Evolutionary conservation across 2,888 invertebrate species (phyloP).

Genomic region (Synergus laeviventris): DNA sequence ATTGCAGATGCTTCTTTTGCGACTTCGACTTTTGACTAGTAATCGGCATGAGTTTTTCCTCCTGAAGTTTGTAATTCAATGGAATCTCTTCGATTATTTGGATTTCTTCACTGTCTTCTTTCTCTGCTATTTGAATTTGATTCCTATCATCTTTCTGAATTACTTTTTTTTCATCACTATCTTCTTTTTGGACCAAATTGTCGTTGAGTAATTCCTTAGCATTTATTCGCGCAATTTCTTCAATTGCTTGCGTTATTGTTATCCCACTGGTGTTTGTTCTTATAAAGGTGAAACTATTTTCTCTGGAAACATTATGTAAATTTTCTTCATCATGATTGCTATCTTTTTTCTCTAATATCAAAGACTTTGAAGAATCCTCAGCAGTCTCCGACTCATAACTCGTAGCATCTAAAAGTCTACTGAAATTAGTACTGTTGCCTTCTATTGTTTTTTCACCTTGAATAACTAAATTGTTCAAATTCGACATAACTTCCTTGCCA

Average conservation of each 20-base stretch:
- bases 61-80: background rate
- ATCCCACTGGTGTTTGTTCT: constrained; percentile 28
- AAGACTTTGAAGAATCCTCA: background rate
- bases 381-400: background rate
- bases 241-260: constrained; percentile 51
- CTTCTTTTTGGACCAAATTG: background rate
- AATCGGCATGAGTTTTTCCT: background rate
- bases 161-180: background rate
- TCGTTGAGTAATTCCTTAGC: background rate
- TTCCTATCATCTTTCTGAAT: background rate
- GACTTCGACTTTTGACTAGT: background rate
- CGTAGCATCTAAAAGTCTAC: background rate
- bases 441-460: background rate
- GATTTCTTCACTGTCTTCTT: background rate
- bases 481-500: background rate
- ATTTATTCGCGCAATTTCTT: constrained; percentile 47
- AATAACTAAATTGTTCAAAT: background rate
- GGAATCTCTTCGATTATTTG: background rate
- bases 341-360: background rate
- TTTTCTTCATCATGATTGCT: background rate
- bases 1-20: constrained; percentile 41
- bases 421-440: constrained; percentile 25
- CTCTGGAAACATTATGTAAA: background rate
- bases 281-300: background rate
- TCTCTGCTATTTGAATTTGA: background rate